phyloP scores from a whole-genome alignment of 2,113 vertebrate species.

The Saccopteryx leptura region DNA sequence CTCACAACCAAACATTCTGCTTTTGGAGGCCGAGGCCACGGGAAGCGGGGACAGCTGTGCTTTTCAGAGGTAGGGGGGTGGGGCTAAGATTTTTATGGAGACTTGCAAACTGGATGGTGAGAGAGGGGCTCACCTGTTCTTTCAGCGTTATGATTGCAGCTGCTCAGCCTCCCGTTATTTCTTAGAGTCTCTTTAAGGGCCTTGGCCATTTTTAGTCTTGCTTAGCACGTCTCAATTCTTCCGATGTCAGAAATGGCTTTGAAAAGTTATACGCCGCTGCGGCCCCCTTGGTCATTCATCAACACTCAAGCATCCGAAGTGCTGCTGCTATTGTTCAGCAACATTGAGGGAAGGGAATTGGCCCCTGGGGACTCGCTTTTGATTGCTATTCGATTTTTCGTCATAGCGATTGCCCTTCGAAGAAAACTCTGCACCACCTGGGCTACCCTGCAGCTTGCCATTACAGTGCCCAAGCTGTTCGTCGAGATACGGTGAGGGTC shows the following conservation, averaged over 20 bases:
- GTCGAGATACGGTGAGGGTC: slow-evolving; percentile 38
- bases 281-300: slow-evolving; percentile 47
- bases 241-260: slow-evolving; percentile 58
- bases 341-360: slow-evolving; percentile 43
- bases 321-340: not conserved
- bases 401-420: slow-evolving; percentile 58
- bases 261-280: slow-evolving; percentile 30
- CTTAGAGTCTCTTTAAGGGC: slow-evolving; percentile 37
- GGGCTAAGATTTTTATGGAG: not conserved
- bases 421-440: slow-evolving; percentile 15
- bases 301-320: slow-evolving; percentile 56
- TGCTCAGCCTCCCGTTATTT: not conserved
- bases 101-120: not conserved
- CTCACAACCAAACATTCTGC: not conserved
- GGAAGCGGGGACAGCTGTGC: not conserved
- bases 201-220: slow-evolving; percentile 62
- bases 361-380: slow-evolving; percentile 34
- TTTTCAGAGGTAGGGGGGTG: not conserved
- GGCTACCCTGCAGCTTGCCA: slow-evolving; percentile 1
- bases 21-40: not conserved
- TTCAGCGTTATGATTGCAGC: not conserved
- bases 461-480: slow-evolving; percentile 23
- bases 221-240: slow-evolving; percentile 11
- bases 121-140: not conserved
- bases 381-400: slow-evolving; percentile 71